Conservation (phyloP, 2,888 invertebrate species). For the Papilio gigon region DNA sequence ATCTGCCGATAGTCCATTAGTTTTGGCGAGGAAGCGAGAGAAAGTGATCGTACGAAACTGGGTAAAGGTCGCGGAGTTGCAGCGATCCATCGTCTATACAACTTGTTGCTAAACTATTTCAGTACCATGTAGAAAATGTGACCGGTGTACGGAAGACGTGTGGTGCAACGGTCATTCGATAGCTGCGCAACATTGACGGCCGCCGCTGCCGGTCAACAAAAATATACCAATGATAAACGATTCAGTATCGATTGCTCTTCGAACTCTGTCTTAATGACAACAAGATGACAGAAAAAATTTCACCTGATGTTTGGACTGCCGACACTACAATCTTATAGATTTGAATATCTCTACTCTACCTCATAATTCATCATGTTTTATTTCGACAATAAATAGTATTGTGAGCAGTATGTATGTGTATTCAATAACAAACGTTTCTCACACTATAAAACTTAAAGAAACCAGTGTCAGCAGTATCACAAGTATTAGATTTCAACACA, state of each 20-base stretch:
- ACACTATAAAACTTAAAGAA: not conserved
- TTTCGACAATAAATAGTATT: too few species aligned
- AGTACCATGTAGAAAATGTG: not conserved
- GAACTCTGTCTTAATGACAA: too few species aligned
- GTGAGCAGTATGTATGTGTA: too few species aligned
- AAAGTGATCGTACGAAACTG: constrained; percentile 8
- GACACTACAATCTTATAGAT: too few species aligned
- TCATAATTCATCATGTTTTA: too few species aligned
- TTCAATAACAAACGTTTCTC: not conserved
- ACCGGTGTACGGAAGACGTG: not conserved
- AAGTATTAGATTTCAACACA: not conserved
- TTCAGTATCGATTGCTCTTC: too few species aligned
- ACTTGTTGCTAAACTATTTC: constrained; percentile 15
- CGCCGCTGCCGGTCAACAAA: too few species aligned
- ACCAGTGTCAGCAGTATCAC: too few species aligned
- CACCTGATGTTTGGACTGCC: too few species aligned
- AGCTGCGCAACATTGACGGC: not conserved
- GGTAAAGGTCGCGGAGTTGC: constrained; percentile 20
- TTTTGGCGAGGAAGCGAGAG: not conserved
- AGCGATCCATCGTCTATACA: not conserved
- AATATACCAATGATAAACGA: too few species aligned
- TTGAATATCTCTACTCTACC: too few species aligned
- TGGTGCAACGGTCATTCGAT: not conserved
- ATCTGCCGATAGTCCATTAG: not conserved
- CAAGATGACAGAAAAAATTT: too few species aligned